Evolutionary conservation across 1,140 invertebrate genomes (phyloP), one percentile per base, ranked within the genome.

Genomic region (Eumeta japonica): DNA sequence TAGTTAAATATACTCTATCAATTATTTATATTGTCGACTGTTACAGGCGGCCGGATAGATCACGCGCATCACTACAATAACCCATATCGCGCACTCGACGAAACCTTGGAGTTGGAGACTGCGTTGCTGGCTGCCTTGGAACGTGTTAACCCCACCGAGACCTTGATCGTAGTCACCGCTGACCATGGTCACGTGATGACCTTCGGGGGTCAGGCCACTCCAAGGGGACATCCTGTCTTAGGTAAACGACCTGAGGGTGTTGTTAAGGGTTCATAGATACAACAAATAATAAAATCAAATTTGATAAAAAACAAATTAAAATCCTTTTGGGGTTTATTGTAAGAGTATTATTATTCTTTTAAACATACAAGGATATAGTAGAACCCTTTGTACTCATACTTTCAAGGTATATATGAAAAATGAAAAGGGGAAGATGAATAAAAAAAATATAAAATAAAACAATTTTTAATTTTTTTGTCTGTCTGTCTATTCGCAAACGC

Each of bases 31-130:
- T 46, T 45, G n/a, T n/a, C n/a, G n/a, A n/a, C n/a, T 55, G 16
- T 27, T 64, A 16, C 42, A 86, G 84, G 85, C 50, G 84, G 84
- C 15, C 68, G 83, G 41, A 88, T 88, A 47, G 85, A 88, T 57
- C 83, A 86, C 45, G 85, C 83, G 5, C 86, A 88, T 62, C 86
- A 88, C 58, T 82, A 81, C 55, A 86, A 85, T 57, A 84, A 84
- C 49, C 83, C 83, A 2, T 83, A 81, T 46, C 64, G 83, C 52
- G 84, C 85, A 2, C 58, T 87, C 2, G 82, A 84, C 46, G 85
- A 87, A 52, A 84, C 84, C 2, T 58, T 85, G 16, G 81, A 83
- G 14, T 54, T 87, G 43, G 84, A 86, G 52, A 79, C 82, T 16
- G 82, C 85, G 0, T 71, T 87, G 12, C 58, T 79, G 46, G 79